phyloP scores from a whole-genome alignment of 1,140 invertebrate genomes.

The Conopomorpha cramerella region DNA sequence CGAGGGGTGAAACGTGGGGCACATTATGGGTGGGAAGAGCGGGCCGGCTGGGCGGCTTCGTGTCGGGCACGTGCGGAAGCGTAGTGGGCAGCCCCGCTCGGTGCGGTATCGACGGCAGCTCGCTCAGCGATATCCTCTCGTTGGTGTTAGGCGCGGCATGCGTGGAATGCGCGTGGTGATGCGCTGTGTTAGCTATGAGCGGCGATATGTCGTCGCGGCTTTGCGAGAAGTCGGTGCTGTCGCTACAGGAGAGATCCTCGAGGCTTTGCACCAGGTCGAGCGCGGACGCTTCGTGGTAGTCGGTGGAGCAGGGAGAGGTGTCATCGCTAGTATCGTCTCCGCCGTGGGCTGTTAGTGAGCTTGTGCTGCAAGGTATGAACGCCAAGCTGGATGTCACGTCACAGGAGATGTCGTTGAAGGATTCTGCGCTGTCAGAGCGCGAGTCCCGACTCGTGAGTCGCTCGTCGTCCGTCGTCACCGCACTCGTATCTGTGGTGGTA shows the following conservation, averaged over 20 bases:
- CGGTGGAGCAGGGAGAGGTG: constrained; percentile 45
- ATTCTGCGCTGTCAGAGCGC: constrained; percentile 31
- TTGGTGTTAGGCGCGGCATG: constrained; percentile 12
- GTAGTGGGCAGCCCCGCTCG: constrained; percentile 16
- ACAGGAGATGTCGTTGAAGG: constrained; percentile 41
- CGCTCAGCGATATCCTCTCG: constrained; percentile 21
- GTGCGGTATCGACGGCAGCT: constrained; percentile 36
- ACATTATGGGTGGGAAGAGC: too few species aligned
- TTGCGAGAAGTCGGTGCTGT: constrained; percentile 45
- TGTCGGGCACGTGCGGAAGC: constrained; percentile 16
- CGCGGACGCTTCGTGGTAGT: constrained; percentile 50
- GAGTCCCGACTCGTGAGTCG: constrained; percentile 23
- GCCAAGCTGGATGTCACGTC: constrained; percentile 50
- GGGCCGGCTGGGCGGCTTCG: too few species aligned
- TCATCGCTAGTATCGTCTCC: constrained; percentile 44
- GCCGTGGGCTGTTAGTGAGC: constrained; percentile 23
- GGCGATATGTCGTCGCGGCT: constrained; percentile 36
- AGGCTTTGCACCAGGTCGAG: constrained; percentile 45
- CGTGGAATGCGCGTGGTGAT: too few species aligned
- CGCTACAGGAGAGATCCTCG: constrained; percentile 39
- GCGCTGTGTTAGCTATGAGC: too few species aligned
- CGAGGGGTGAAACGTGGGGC: too few species aligned
- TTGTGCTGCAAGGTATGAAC: constrained; percentile 43
- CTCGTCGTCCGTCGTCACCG: constrained; percentile 17
- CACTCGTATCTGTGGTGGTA: constrained; percentile 3